Evolutionary conservation across 2,888 invertebrate species (phyloP), one percentile per base, ranked within the genome.

Genomic region (Phoenoteleia sp.): DNA sequence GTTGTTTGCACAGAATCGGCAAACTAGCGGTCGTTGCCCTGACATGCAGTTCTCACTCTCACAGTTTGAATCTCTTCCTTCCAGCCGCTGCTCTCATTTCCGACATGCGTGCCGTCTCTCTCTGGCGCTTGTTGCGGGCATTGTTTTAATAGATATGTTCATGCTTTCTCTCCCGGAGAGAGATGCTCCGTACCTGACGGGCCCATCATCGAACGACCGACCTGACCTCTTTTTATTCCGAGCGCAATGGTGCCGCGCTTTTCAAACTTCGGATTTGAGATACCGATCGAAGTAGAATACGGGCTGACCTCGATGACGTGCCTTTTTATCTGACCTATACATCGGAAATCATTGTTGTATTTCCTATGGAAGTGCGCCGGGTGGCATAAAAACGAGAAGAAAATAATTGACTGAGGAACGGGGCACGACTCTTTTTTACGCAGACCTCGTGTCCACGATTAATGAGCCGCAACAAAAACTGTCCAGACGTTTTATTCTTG

Each of bases 11-110:
- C 56, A 58, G 81, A 79, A 85, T 81, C 64, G 71, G 79, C 71
- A 71, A 84, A 71, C 45, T 74, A 9, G 72, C 79, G 85, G 82
- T 83, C 83, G 71, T 86, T 86, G 86, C 81, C 77, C 81, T 58
- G 75, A 33, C 45, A 29, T 77, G 86, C 74, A 75, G 39, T 81
- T 81, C 81, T 84, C 83, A 74, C 83, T 86, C 83, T 86, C 86
- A 74, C 84, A 67, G 77, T 81, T 67, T 72, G 49, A 66, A 62
- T 69, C 62, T 75, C 60, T 60, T 71, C 56, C 58, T 23, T 21
- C 60, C 72, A 67, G 62, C 19, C 49, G 23, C 13, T 47, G 54
- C 45, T 79, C 82, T 71, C 60, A 15, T 58, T 76, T 66, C 56
- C 45, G 15, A n/a, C 52, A 17, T 17, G 27, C 58, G 66, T 27